phyloP scores from a whole-genome alignment of 2,888 invertebrate genomes.

The Drosophila nigritarsus region DNA sequence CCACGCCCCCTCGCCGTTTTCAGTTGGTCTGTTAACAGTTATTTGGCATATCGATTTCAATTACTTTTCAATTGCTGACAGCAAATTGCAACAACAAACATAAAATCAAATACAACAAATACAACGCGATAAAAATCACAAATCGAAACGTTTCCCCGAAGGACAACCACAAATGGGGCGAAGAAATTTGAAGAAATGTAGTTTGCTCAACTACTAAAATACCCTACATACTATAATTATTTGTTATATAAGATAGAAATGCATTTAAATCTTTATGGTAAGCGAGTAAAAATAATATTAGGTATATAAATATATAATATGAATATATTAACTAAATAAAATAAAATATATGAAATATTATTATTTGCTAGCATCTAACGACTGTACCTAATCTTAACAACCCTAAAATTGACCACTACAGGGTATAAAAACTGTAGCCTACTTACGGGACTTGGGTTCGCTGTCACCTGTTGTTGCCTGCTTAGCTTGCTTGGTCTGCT shows the following conservation, averaged over 20 bases:
- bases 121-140: constrained; percentile 57
- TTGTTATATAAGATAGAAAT: not conserved
- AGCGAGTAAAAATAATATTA: too few species aligned
- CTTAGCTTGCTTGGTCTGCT: not conserved
- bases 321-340: not conserved
- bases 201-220: constrained; percentile 5
- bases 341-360: not conserved
- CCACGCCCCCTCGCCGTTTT: not conserved
- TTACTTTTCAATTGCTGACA: constrained; percentile 61
- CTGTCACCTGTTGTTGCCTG: constrained; percentile 52
- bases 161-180: constrained; percentile 38
- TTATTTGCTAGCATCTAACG: not conserved
- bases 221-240: not conserved
- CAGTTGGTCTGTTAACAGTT: constrained; percentile 19
- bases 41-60: constrained; percentile 53
- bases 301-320: not conserved
- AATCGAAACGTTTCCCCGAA: constrained; percentile 43
- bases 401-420: not conserved
- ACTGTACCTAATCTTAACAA: not conserved
- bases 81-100: constrained; percentile 57
- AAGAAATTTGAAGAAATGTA: not conserved
- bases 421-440: constrained; percentile 45
- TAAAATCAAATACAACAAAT: constrained; percentile 45
- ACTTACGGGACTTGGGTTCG: constrained; percentile 36
- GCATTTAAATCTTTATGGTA: too few species aligned